These are phyloP conservation scores for Australoheros facetus DNA, from an alignment of 2,797 vertebrate genomes.

Conservation along the genomic window DNA sequence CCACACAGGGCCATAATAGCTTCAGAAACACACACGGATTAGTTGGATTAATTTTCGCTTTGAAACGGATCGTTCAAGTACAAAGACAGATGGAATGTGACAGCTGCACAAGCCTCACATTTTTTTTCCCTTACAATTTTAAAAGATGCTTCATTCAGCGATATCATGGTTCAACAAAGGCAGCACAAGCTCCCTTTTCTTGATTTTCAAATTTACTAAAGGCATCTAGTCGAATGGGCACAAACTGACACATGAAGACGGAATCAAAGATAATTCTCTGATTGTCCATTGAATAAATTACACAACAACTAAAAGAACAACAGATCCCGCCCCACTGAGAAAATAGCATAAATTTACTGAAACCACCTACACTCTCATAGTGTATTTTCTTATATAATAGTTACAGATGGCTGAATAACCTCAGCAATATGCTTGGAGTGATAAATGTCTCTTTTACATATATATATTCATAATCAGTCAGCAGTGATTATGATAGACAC, in stretches of 20 bases:
- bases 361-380: constrained; percentile 23
- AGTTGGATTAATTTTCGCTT: constrained; percentile 18
- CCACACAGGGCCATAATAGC: neutral
- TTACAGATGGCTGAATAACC: constrained; percentile 49
- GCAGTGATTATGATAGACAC: constrained; percentile 32
- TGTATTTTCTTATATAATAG: constrained; percentile 34
- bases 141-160: neutral
- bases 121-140: neutral
- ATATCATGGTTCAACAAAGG: neutral
- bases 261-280: neutral
- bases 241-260: neutral
- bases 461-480: constrained; percentile 43
- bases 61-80: neutral
- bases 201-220: neutral
- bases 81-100: neutral
- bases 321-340: neutral
- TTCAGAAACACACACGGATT: neutral
- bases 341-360: constrained; percentile 20
- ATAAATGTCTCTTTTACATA: constrained; percentile 48
- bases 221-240: neutral
- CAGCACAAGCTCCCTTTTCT: neutral
- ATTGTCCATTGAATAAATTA: constrained; percentile 11
- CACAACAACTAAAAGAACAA: constrained; percentile 8
- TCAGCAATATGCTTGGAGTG: constrained; percentile 40
- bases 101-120: neutral